These are phyloP conservation scores for Hydrozoanthus tunicans DNA, from an alignment of 64 coral and sea anemone genomes.

Conservation along the genomic window DNA sequence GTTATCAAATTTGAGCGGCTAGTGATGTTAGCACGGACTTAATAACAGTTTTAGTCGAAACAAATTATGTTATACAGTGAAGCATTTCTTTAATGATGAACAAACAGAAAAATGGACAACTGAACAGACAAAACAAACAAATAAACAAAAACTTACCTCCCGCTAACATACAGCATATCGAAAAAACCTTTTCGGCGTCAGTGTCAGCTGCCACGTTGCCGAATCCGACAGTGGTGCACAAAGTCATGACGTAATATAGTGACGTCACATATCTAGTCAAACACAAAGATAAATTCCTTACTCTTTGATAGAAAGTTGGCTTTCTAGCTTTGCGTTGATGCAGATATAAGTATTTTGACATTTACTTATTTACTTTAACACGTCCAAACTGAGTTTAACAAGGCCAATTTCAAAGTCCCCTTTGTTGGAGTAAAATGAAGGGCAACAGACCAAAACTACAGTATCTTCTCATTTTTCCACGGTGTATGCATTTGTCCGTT, in stretches of 20 bases:
- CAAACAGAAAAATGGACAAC: background rate
- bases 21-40: no score
- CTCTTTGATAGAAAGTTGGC: background rate
- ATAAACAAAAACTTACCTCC: conserved; percentile 72
- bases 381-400: no score
- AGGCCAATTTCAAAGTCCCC: no score
- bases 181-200: conserved; percentile 83
- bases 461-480: no score
- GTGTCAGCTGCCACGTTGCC: conserved; percentile 89
- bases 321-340: no score
- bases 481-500: no score
- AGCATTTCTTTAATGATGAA: background rate
- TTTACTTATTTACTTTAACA: no score
- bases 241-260: conserved; percentile 96
- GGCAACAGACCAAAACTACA: no score
- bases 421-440: no score
- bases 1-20: no score
- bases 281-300: background rate
- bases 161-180: conserved; percentile 90
- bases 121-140: background rate
- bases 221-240: conserved; percentile 94
- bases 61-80: background rate
- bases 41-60: background rate
- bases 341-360: no score
- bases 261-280: conserved; percentile 79